Evolutionary conservation across 2,797 vertebrate genomes (phyloP).

Genomic region (Coilia nasus): DNA sequence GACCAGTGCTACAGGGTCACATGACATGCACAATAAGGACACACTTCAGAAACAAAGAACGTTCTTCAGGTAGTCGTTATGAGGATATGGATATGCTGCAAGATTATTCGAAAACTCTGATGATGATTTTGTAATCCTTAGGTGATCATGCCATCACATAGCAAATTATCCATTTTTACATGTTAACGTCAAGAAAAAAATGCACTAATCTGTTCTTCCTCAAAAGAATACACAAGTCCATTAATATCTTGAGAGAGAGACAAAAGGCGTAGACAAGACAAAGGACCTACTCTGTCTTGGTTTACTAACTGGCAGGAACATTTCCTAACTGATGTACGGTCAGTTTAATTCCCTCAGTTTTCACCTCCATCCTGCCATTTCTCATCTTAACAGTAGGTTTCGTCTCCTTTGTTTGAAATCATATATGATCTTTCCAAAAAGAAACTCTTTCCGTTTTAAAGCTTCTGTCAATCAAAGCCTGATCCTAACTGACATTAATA

Average conservation of each 20-base stretch:
- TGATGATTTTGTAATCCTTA: neutral
- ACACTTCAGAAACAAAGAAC: neutral
- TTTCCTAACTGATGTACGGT: slow-evolving; percentile 64
- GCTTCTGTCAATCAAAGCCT: slow-evolving; percentile 27
- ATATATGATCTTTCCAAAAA: slow-evolving; percentile 47
- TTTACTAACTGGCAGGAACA: slow-evolving; percentile 61
- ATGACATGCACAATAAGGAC: neutral
- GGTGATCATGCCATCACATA: neutral
- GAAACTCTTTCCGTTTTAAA: slow-evolving; percentile 45
- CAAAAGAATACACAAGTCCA: neutral
- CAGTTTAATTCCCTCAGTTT: slow-evolving; percentile 72
- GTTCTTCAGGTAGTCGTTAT: neutral
- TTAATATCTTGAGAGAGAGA: slow-evolving; percentile 59
- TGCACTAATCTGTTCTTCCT: neutral
- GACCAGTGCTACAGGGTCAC: neutral
- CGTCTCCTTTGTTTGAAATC: slow-evolving; percentile 58
- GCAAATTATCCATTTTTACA: neutral
- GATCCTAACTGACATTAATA: slow-evolving; percentile 35
- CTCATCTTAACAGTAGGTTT: slow-evolving; percentile 60
- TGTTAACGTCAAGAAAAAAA: slow-evolving; percentile 55
- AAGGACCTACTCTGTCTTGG: slow-evolving; percentile 51
- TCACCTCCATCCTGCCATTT: slow-evolving; percentile 70
- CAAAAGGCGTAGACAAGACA: slow-evolving; percentile 62
- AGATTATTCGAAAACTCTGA: neutral
- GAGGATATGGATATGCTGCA: neutral